Percentiles rank a stretch among this genome's conserved stretches.
Evolutionary conservation across 2,888 invertebrate species (phyloP).

Genomic region (Dynastes tityus): DNA sequence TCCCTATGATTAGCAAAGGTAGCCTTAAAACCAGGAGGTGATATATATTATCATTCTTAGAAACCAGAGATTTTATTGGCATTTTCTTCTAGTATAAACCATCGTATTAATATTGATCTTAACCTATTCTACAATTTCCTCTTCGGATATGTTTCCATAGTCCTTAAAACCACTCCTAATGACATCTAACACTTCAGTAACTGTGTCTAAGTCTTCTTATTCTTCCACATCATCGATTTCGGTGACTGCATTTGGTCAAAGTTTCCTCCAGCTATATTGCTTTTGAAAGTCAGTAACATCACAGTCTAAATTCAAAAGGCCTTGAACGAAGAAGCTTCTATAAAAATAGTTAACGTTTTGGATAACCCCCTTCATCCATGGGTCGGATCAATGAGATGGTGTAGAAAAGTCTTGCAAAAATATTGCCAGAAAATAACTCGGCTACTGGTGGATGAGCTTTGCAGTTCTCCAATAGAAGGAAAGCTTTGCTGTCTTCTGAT

Average conservation of each 20-base stretch:
- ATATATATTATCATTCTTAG: background rate
- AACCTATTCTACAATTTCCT: too few species aligned
- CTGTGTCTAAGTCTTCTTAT: too few species aligned
- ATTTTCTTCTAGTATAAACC: background rate
- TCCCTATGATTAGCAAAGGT: slow-evolving; percentile 4
- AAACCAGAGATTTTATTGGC: background rate
- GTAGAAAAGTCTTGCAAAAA: background rate
- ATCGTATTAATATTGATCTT: too few species aligned
- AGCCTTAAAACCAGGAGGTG: background rate
- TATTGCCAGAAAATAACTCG: too few species aligned
- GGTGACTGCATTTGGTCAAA: background rate
- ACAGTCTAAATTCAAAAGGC: background rate
- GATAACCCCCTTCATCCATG: slow-evolving; percentile 57
- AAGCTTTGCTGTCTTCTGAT: background rate
- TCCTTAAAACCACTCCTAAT: too few species aligned
- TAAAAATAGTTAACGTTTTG: slow-evolving; percentile 60
- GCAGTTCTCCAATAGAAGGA: background rate
- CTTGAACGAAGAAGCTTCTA: background rate
- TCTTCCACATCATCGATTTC: too few species aligned
- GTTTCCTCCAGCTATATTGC: background rate
- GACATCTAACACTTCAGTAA: too few species aligned
- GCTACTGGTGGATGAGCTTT: background rate
- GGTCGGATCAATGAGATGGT: slow-evolving; percentile 57
- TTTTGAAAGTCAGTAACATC: background rate
- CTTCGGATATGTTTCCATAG: too few species aligned